Percentiles rank a stretch among this genome's conserved stretches.
Conservation (phyloP, 2,888 invertebrate genomes). For the Dioctria rufipes region DNA sequence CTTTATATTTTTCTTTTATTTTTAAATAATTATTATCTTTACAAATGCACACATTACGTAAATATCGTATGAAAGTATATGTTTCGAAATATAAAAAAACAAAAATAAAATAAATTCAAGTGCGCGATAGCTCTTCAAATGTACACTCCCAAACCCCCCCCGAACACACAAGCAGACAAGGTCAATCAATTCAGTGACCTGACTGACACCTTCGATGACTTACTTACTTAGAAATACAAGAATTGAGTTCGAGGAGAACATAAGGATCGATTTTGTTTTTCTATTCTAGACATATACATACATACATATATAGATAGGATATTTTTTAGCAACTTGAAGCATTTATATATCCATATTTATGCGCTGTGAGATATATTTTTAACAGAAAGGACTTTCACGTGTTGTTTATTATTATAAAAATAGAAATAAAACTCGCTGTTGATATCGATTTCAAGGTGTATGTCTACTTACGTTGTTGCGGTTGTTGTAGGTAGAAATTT, state of each 20-base stretch:
- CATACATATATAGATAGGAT: neutral
- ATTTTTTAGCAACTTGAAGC: slow-evolving; percentile 22
- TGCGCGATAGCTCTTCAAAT: neutral
- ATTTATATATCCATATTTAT: neutral
- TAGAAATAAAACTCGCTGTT: no score
- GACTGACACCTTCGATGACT: neutral
- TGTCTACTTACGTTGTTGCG: no score
- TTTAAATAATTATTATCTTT: neutral
- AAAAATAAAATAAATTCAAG: neutral
- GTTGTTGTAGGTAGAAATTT: no score
- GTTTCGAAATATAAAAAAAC: no score
- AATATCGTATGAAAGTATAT: no score
- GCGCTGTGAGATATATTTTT: no score
- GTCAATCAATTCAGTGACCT: slow-evolving; percentile 36
- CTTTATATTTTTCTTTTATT: neutral
- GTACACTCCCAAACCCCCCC: neutral
- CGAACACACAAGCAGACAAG: neutral
- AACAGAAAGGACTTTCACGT: no score
- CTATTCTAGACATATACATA: neutral
- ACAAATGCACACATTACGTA: no score
- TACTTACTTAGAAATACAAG: neutral
- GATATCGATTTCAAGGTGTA: no score
- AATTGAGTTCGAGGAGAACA: neutral
- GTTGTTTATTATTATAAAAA: no score
- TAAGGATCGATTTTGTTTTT: neutral